Base-by-base conservation (phyloP, 2,888 invertebrate species). In the Eupithecia inturbata region DNA sequence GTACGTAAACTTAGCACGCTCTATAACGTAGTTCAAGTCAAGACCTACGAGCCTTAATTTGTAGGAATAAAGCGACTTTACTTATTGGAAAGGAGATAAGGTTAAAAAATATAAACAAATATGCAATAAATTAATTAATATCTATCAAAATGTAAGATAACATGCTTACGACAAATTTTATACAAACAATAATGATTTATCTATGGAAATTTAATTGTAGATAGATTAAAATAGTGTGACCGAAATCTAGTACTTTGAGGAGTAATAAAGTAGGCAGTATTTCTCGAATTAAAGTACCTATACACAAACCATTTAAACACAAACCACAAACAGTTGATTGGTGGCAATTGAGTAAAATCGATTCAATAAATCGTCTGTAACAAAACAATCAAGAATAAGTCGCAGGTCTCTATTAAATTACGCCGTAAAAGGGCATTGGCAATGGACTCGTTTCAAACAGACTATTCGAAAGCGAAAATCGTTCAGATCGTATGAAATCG, bases 381-480 rank as follows among this genome's bases (percentile, higher is more conserved):
- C 45, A 75, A 22, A 62, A 49, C 5, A 70, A 33, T 60, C 22
- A 10, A 31, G 22, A 63, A 72, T 33, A 33, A 67, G 70, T 73
- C 83, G 83, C 84, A 74, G 62, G 28, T 53, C 69, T 79, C 79
- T 78, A 78, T 67, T 86, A 73, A 76, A 80, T 85, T 88, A 78
- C n/a, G 78, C 80, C 85, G 81, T 68, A 41, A 78, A 76, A 83
- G 83, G 83, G 73, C 85, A 85, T 88, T 90, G 90, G 89, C 89
- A 91, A 86, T 91, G 89, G 87, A 85, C 85, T 85, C 84, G 78
- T 81, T 84, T 79, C 82, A 81, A 79, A 78, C 81, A 81, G 84
- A 82, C 84, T 81, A 82, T 84, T 88, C 82, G 90, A 91, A 92
- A 92, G 91, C 88, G 92, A 92, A 92, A 92, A 88, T 86, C 82